A percentile compares a stretch with the other conserved stretches of the same genome.
phyloP scores from a whole-genome alignment of 2,797 vertebrate genomes.

The Gymnothorax reevesii region DNA sequence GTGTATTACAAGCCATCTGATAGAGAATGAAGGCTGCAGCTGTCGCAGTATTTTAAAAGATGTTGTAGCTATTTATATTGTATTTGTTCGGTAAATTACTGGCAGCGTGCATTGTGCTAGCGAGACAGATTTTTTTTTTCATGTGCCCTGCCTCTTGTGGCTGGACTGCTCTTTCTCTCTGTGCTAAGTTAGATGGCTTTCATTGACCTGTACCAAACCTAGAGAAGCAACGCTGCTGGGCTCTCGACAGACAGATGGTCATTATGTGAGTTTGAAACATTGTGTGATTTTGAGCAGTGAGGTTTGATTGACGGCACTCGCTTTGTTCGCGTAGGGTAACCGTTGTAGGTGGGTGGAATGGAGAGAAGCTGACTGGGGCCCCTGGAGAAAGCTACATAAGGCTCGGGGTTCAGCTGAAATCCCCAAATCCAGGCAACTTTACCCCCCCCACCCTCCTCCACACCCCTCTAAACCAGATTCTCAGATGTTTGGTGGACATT shows the following conservation, averaged over 20 bases:
- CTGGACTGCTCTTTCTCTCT: background rate
- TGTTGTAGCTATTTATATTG: background rate
- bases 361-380: conserved; percentile 40
- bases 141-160: background rate
- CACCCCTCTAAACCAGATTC: background rate
- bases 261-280: background rate
- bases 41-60: background rate
- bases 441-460: background rate
- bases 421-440: conserved; percentile 27
- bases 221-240: background rate
- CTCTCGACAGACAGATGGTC: too few relatives aligned
- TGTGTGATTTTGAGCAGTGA: background rate
- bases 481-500: background rate
- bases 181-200: background rate
- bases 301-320: background rate
- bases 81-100: background rate
- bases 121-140: background rate
- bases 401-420: conserved; percentile 42
- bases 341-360: background rate
- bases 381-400: conserved; percentile 48
- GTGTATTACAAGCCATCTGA: background rate
- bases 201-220: background rate
- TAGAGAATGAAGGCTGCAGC: background rate
- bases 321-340: background rate
- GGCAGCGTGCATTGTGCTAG: background rate